Conservation (phyloP, 2,888 invertebrate species). For the Dolichopus griseipennis region DNA sequence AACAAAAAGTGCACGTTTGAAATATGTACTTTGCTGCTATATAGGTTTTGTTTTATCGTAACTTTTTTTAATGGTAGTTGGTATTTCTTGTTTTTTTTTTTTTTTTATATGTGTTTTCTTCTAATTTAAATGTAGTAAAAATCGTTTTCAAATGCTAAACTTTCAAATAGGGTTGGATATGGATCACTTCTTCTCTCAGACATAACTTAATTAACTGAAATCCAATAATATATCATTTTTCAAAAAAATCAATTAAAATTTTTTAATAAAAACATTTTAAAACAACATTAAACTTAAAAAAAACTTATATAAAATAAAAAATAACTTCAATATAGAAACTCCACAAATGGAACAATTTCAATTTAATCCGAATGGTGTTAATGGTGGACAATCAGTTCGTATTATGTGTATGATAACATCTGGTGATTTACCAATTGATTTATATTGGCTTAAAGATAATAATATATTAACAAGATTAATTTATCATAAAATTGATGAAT, state of each 20-base stretch:
- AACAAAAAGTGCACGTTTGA: background rate
- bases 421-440: constrained; percentile 70
- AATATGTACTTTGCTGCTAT: background rate
- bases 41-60: background rate
- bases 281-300: background rate
- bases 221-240: too few relatives aligned
- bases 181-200: too few relatives aligned
- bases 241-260: too few relatives aligned
- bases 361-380: constrained; percentile 46
- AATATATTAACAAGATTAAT: constrained; percentile 37
- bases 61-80: background rate
- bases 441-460: constrained; percentile 54
- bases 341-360: constrained; percentile 49
- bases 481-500: constrained; percentile 45
- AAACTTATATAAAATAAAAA: background rate
- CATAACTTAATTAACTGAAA: too few relatives aligned
- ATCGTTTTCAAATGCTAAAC: too few relatives aligned
- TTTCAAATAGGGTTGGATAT: too few relatives aligned
- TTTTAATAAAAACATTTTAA: too few relatives aligned
- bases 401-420: constrained; percentile 59
- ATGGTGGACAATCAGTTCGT: constrained; percentile 47
- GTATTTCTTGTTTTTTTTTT: background rate
- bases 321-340: constrained; percentile 33
- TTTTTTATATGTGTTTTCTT: background rate
- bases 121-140: too few relatives aligned